Conservation (phyloP, 2,797 vertebrate species). For the Spinus olivaceus region DNA sequence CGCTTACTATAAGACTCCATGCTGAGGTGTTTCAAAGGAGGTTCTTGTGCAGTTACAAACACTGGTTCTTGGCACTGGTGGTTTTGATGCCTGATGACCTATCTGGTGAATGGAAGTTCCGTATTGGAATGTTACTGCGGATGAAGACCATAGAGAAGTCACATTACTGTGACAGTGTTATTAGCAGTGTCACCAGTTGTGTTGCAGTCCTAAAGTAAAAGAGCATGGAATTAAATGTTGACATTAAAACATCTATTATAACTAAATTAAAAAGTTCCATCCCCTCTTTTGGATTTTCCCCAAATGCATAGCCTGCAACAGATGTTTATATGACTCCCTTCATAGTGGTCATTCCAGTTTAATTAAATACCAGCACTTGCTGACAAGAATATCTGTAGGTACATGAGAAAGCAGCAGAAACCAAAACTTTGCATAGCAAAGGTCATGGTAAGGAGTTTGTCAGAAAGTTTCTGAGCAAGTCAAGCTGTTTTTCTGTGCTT, state of each 20-base stretch:
- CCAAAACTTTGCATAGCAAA: neutral
- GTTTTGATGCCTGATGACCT: neutral
- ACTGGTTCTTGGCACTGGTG: neutral
- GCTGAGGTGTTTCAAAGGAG: neutral
- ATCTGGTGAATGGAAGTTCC: neutral
- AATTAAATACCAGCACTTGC: slow-evolving; percentile 19
- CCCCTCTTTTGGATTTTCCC: neutral
- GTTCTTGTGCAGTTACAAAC: neutral
- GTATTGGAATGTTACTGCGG: neutral
- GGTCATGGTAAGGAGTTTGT: neutral
- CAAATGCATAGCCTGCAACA: neutral
- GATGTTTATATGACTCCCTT: neutral
- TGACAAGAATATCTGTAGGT: neutral
- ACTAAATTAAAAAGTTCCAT: neutral
- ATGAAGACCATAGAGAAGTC: neutral
- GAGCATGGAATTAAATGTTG: neutral
- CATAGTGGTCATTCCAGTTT: neutral
- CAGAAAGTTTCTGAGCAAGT: neutral
- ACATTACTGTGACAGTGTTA: neutral
- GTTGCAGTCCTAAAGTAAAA: neutral
- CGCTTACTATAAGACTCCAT: neutral
- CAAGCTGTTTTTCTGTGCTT: neutral
- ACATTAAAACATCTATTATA: neutral
- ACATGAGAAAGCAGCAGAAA: neutral
- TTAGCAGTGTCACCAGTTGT: neutral